A percentile compares a stretch with the other conserved stretches of the same genome.
These are phyloP conservation scores for Donacobius atricapilla DNA, from an alignment of 2,113 vertebrate species.

Conservation along the genomic window DNA sequence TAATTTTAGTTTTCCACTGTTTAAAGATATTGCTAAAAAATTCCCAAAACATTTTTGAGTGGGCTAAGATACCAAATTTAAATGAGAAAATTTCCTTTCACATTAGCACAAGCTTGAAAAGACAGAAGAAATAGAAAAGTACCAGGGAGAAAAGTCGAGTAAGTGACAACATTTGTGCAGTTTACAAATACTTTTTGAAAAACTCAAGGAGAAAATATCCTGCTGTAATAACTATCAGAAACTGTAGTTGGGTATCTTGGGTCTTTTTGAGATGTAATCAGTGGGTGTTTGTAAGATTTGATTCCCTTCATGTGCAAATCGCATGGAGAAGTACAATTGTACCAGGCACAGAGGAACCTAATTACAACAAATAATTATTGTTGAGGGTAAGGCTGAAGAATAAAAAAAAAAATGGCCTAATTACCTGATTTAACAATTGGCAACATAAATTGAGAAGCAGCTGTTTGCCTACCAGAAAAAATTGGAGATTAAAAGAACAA, in stretches of 20 bases:
- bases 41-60: not conserved
- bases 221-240: not conserved
- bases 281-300: not conserved
- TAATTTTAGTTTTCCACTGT: not conserved
- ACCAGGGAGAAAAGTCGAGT: not conserved
- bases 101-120: not conserved
- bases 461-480: not conserved
- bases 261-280: not conserved
- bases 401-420: not conserved
- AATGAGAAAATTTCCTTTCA: not conserved
- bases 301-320: slow-evolving; percentile 18
- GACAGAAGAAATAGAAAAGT: not conserved
- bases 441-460: not conserved
- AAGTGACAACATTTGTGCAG: not conserved
- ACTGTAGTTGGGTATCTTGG: not conserved
- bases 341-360: not conserved
- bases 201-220: not conserved
- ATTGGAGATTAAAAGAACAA: not conserved
- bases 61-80: not conserved
- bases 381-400: not conserved
- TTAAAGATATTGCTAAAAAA: not conserved
- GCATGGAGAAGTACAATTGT: not conserved
- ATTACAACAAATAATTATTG: not conserved
- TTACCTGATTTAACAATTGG: not conserved
- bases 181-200: not conserved